Evolutionary conservation across 2,113 vertebrate species (phyloP).

Genomic region (Limanda limanda): DNA sequence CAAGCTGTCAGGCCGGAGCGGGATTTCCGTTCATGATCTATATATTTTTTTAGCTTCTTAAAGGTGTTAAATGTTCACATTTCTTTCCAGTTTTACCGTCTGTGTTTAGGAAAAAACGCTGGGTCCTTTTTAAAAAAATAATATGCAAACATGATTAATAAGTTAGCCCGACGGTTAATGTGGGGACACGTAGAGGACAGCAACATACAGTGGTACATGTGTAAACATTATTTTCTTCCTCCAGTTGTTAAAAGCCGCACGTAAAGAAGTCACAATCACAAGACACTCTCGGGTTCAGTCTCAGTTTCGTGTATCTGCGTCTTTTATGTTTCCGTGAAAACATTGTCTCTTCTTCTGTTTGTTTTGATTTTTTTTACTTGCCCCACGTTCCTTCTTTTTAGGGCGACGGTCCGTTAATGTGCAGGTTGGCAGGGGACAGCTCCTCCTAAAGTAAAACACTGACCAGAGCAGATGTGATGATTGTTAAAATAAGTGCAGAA

Average conservation of each 20-base stretch:
- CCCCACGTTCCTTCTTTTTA: conserved; percentile 41
- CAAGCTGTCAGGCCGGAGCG: conserved; percentile 7
- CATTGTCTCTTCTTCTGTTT: conserved; percentile 15
- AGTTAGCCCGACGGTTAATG: conserved; percentile 12
- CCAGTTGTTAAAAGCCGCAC: conserved; percentile 47
- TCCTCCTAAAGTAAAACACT: conserved; percentile 53
- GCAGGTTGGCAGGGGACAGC: conserved; percentile 47
- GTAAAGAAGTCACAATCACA: conserved; percentile 47
- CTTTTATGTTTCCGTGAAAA: conserved; percentile 40
- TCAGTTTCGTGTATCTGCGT: conserved; percentile 55
- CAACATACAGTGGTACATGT: conserved; percentile 55
- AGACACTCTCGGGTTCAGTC: conserved; percentile 50
- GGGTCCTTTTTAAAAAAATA: neutral
- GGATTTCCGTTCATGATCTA: neutral
- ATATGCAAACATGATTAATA: conserved; percentile 19
- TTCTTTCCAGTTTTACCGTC: conserved; percentile 30
- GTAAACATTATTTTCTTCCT: conserved; percentile 72
- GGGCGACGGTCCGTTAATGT: conserved; percentile 38
- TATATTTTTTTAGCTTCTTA: neutral
- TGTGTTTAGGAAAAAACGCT: conserved; percentile 1
- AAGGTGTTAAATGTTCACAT: neutral
- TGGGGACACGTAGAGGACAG: conserved; percentile 38
- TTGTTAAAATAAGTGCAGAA: conserved; percentile 56
- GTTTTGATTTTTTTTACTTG: neutral
- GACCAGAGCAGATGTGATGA: conserved; percentile 29